Conservation (phyloP, 2,113 vertebrate species). For the Psettodes erumei region DNA sequence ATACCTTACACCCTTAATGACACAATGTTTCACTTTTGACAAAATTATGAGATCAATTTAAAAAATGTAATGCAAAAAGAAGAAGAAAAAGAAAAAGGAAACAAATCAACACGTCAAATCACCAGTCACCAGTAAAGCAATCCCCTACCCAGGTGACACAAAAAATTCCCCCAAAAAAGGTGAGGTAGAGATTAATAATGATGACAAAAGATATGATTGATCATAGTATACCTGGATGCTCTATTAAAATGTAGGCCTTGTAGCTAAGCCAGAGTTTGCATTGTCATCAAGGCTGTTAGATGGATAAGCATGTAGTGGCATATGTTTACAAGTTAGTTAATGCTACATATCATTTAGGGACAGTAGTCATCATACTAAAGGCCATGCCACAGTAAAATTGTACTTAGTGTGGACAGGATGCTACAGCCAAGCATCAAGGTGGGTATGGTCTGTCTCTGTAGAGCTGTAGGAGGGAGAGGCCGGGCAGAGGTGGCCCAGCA, state of each 20-base stretch:
- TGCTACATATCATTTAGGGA: too few relatives aligned
- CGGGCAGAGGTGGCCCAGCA: too few relatives aligned
- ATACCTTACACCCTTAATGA: too few relatives aligned
- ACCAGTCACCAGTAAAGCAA: too few relatives aligned
- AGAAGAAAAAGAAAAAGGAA: not conserved
- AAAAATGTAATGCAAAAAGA: not conserved
- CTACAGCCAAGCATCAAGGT: not conserved
- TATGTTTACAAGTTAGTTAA: not conserved
- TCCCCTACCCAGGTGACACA: too few relatives aligned
- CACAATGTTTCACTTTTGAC: too few relatives aligned
- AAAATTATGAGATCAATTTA: not conserved
- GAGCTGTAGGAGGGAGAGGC: too few relatives aligned
- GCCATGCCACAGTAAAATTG: not conserved
- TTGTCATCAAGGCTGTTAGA: not conserved
- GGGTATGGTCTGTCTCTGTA: too few relatives aligned
- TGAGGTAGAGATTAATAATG: too few relatives aligned
- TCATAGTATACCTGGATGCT: not conserved
- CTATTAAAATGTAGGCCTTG: not conserved
- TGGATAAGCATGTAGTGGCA: not conserved
- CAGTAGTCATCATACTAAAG: not conserved
- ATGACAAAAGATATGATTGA: not conserved
- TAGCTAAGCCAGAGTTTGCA: not conserved
- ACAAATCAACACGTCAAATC: too few relatives aligned
- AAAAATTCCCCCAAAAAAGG: too few relatives aligned
- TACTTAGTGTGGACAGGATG: not conserved